Evolutionary conservation across 2,888 invertebrate genomes (phyloP), one percentile per base, ranked within the genome.

Genomic region (Neoascia interrupta): DNA sequence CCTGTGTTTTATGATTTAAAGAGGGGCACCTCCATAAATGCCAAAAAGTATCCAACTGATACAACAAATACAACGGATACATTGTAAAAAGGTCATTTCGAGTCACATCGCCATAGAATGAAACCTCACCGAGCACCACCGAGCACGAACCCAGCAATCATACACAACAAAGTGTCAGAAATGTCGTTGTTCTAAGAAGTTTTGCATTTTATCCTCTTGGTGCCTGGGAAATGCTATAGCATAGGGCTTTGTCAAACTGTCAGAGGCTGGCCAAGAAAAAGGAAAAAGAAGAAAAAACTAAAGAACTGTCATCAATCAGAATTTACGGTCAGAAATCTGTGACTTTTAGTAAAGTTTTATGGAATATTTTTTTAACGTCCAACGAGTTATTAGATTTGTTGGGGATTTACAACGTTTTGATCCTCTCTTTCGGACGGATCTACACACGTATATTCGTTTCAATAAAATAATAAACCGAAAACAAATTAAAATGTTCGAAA

Each of bases 1-100:
- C 73, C 54, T 36, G 73, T 58, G 73, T 79, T 79, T 79, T 79
- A 73, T 73, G 73, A 79, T 73, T 72, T 43, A 72, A 66, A 72
- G 47, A 61, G 66, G 79, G 73, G 60, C 72, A 72, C 26, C 58
- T 64, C n/a, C 69, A 58, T 75, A 75, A 76, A 76, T 64, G 72
- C 64, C 72, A 72, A 76, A 60, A 75, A 60, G 34, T 64, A 41
- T 76, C 70, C 58, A 45, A 43, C 51, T 64, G 56, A 63, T 47
- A 47, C 68, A 54, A 43, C 51, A 70, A 54, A 63, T 47, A 47
- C 68, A 54, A 23, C 23, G 34, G 49, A 69, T 54, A 72, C 45
- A 76, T 76, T 70, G 76, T 76, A 66, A n/a, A 47, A 69, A 63
- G 39, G 60, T 60, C 74, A 34, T 26, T 37, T n/a, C n/a, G n/a